Evolutionary conservation across 2,888 invertebrate species (phyloP).

Genomic region (Dastarcus helophoroides): DNA sequence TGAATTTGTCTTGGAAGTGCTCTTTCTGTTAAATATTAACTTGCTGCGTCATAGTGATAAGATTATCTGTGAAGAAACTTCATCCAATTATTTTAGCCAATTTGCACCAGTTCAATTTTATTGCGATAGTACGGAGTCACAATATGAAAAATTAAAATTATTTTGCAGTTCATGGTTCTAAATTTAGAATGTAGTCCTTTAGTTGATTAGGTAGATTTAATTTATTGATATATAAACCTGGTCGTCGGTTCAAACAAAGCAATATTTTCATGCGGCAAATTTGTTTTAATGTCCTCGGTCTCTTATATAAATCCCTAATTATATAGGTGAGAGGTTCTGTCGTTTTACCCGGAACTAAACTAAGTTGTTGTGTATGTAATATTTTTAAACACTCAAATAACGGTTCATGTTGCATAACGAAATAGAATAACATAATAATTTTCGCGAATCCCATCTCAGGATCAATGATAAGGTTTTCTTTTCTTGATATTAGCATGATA

Average conservation of each 20-base stretch:
- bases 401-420: slow-evolving; percentile 55
- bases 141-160: too few relatives aligned
- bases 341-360: slow-evolving; percentile 50
- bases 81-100: too few relatives aligned
- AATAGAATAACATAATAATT: slow-evolving; percentile 53
- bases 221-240: slow-evolving; percentile 53
- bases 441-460: slow-evolving; percentile 52
- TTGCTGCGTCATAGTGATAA: too few relatives aligned
- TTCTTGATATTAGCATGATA: slow-evolving; percentile 56
- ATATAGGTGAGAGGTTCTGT: slow-evolving; percentile 51
- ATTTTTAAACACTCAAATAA: slow-evolving; percentile 58
- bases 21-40: too few relatives aligned
- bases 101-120: too few relatives aligned
- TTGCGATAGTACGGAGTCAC: too few relatives aligned
- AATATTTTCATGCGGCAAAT: slow-evolving; percentile 59
- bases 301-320: slow-evolving; percentile 51
- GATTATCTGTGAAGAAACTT: too few relatives aligned
- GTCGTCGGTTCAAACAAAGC: slow-evolving; percentile 49
- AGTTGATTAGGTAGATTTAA: slow-evolving; percentile 56
- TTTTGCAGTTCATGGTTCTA: slow-evolving; percentile 47
- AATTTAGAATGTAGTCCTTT: slow-evolving; percentile 58
- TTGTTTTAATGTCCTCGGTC: slow-evolving; percentile 61
- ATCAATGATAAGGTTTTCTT: slow-evolving; percentile 50
- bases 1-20: too few relatives aligned
- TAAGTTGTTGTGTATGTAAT: slow-evolving; percentile 50